Percentiles rank a stretch among this genome's conserved stretches.
These are phyloP conservation scores for Xyliphius kryptos DNA, from an alignment of 2,113 vertebrate species.

Conservation along the genomic window DNA sequence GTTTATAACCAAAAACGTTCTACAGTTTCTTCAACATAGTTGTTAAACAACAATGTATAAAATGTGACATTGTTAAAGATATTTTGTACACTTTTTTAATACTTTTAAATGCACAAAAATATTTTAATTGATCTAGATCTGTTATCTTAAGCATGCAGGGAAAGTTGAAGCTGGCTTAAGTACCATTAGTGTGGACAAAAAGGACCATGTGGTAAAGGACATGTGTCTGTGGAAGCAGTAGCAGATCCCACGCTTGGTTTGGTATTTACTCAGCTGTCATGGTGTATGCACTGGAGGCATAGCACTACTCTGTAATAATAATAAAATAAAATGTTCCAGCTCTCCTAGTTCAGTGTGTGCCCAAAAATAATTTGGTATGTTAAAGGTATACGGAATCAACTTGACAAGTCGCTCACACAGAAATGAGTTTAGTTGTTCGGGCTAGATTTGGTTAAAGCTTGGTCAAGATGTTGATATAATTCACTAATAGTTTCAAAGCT, in stretches of 20 bases:
- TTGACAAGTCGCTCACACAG: too few relatives aligned
- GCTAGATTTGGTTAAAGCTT: too few relatives aligned
- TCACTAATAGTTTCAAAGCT: too few relatives aligned
- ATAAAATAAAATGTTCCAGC: not conserved
- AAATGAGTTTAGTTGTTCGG: too few relatives aligned
- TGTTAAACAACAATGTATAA: too few relatives aligned
- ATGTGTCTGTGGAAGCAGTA: not conserved
- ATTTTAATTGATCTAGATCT: not conserved
- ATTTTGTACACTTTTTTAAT: too few relatives aligned
- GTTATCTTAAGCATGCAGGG: not conserved
- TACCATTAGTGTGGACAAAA: not conserved
- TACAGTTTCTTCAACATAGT: too few relatives aligned
- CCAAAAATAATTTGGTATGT: constrained; percentile 23
- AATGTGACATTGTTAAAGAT: too few relatives aligned
- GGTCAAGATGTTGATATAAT: too few relatives aligned
- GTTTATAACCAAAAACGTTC: too few relatives aligned
- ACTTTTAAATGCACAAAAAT: not conserved
- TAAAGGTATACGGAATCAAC: constrained; percentile 7
- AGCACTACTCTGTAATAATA: not conserved
- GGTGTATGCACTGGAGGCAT: not conserved
- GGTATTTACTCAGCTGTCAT: constrained; percentile 30
- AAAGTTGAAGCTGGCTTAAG: not conserved
- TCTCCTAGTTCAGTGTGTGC: constrained; percentile 4
- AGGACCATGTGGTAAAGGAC: constrained; percentile 6
- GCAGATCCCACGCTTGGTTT: constrained; percentile 8